These are phyloP conservation scores for Trichonephila clavata DNA, from an alignment of 1,140 invertebrate genomes.

Conservation along the genomic window DNA sequence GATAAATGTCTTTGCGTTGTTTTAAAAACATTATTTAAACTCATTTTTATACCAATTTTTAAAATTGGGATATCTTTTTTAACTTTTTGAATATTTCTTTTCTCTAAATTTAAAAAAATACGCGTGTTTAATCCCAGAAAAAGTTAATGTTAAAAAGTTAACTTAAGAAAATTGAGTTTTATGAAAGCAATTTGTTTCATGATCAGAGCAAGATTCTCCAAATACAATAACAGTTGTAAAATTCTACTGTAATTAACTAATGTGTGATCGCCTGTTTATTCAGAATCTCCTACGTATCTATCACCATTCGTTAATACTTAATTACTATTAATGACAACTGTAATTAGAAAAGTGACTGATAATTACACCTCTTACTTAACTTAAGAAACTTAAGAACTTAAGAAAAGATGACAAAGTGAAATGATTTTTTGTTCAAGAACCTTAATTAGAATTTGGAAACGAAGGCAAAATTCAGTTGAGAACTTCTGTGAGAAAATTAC, in stretches of 20 bases:
- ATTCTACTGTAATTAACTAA: not conserved
- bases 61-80: too few relatives aligned
- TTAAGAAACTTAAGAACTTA: not conserved
- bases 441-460: conserved; percentile 3
- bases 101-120: too few relatives aligned
- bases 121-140: too few relatives aligned
- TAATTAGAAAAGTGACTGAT: conserved; percentile 7
- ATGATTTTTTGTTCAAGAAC: not conserved
- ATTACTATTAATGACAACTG: conserved; percentile 4
- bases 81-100: too few relatives aligned
- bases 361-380: conserved; percentile 32
- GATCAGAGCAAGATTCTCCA: not conserved
- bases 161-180: not conserved
- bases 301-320: not conserved
- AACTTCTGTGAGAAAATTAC: not conserved
- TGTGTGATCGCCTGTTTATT: not conserved
- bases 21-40: too few relatives aligned
- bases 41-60: too few relatives aligned
- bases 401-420: not conserved
- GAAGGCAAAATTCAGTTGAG: not conserved
- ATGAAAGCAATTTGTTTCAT: not conserved
- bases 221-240: not conserved
- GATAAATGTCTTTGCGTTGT: too few relatives aligned
- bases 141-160: not conserved
- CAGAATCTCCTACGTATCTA: not conserved